These are phyloP conservation scores for Phrynocephalus versicolor DNA, from an alignment of 2,113 vertebrate species.

Conservation along the genomic window DNA sequence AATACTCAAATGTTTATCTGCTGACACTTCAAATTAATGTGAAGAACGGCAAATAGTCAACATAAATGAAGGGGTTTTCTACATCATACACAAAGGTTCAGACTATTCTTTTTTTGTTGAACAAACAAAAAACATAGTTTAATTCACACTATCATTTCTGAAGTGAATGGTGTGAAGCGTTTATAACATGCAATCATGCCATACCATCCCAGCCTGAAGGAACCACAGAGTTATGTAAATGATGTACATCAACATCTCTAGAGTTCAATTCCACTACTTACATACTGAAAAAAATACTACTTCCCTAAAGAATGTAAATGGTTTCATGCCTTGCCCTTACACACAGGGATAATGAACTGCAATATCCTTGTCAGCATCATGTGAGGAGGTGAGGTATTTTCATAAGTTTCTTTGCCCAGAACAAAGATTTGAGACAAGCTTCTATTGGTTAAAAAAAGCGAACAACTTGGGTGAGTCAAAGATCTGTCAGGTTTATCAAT, in stretches of 20 bases:
- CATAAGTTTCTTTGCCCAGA: too few species aligned
- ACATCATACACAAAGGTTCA: background rate
- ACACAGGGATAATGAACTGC: too few species aligned
- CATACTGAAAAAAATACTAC: background rate
- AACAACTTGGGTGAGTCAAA: too few species aligned
- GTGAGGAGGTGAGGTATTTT: too few species aligned
- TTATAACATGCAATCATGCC: constrained; percentile 16
- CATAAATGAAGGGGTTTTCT: constrained; percentile 1
- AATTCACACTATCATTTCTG: background rate
- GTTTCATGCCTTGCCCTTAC: background rate
- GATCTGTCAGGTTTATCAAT: too few species aligned
- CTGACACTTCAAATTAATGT: constrained; percentile 32
- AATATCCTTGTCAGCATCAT: too few species aligned
- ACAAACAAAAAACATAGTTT: constrained; percentile 1
- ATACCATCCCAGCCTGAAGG: background rate
- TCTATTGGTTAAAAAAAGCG: too few species aligned
- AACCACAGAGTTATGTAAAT: background rate
- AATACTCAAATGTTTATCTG: constrained; percentile 13
- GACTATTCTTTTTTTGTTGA: constrained; percentile 12
- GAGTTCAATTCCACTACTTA: background rate
- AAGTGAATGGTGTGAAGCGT: background rate
- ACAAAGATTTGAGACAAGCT: too few species aligned
- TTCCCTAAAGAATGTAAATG: background rate
- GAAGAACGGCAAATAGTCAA: constrained; percentile 3
- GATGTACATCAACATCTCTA: background rate